Base-by-base conservation (phyloP, 2,113 vertebrate species). In the Pteruthius melanotis region DNA sequence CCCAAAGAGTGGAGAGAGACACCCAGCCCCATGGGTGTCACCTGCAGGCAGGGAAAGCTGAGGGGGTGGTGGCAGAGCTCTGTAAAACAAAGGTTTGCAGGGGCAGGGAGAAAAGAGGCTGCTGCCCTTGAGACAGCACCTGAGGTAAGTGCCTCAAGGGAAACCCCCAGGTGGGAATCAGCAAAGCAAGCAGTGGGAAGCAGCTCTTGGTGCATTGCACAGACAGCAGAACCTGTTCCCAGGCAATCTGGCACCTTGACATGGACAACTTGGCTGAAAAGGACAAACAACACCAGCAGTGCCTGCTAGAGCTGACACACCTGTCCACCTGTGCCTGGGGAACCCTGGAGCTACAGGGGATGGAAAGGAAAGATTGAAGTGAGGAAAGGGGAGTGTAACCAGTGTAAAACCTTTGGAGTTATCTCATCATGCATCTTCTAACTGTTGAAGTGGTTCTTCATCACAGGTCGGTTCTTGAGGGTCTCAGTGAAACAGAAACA, bases 291-390 rank as follows among this genome's bases (percentile, higher is more conserved):
- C 3, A 3, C 13, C 30, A 64, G 40, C 49, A 65, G 66, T 72
- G 11, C 26, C 28, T 53, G 15, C 39, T 23, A 6, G 16, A 87
- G 16, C 7, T 27, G 3, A 30, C 2, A 3, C 1, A 16, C 13
- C 1, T 0, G 24, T 24, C 30, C 23, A 27, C 7, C 22, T n/a
- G n/a, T 16, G 31, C 45, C n/a, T 52, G 0, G 0, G 69, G 61
- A 60, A 76, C 11, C 24, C 68, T 37, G 2, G 3, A 79, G 65
- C 60, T 40, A 10, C n/a, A 24, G 8, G 42, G 2, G 35, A 16
- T 31, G 53, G 17, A 8, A 54, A 85, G 22, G 2, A 33, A 49
- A 18, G 31, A 17, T 0, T 13, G 35, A 56, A 74, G 24, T 27
- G 57, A 71, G 17, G 23, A 35, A 71, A 30, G 15, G 28, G 64